phyloP scores from a whole-genome alignment of 2,888 invertebrate species.

The Coelinius sp. region DNA sequence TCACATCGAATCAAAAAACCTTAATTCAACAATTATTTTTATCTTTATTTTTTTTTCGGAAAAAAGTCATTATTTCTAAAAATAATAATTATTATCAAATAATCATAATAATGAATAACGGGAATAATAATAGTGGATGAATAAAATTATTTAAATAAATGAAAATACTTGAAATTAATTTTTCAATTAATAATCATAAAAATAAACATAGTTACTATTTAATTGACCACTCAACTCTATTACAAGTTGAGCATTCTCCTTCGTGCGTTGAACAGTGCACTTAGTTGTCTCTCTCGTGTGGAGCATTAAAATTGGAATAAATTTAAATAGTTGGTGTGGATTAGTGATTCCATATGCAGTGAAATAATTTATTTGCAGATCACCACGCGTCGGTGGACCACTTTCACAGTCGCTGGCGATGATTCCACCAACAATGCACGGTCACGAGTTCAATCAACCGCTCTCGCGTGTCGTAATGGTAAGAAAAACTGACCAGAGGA shows the following conservation, averaged over 20 bases:
- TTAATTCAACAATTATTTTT: too few relatives aligned
- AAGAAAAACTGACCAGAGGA: constrained; percentile 78
- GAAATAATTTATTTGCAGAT: constrained; percentile 54
- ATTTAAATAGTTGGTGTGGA: neutral
- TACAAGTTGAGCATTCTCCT: constrained; percentile 55
- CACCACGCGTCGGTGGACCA: constrained; percentile 68
- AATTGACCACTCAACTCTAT: constrained; percentile 70
- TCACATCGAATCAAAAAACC: neutral
- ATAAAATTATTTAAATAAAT: neutral
- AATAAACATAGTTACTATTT: constrained; percentile 46
- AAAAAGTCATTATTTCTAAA: too few relatives aligned
- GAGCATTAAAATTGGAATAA: too few relatives aligned
- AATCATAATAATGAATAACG: too few relatives aligned
- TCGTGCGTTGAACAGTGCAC: neutral
- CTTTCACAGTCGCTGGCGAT: constrained; percentile 67
- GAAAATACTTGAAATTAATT: neutral
- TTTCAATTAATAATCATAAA: neutral
- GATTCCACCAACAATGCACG: constrained; percentile 70
- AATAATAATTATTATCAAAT: too few relatives aligned
- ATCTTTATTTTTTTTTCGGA: too few relatives aligned
- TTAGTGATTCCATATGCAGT: neutral
- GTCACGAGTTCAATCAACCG: constrained; percentile 69
- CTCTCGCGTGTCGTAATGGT: constrained; percentile 79
- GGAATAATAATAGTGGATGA: neutral
- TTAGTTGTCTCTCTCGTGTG: neutral